Percentiles rank a stretch among this genome's conserved stretches.
Evolutionary conservation across 1,140 invertebrate genomes (phyloP).

Genomic region (Eriosoma lanigerum): DNA sequence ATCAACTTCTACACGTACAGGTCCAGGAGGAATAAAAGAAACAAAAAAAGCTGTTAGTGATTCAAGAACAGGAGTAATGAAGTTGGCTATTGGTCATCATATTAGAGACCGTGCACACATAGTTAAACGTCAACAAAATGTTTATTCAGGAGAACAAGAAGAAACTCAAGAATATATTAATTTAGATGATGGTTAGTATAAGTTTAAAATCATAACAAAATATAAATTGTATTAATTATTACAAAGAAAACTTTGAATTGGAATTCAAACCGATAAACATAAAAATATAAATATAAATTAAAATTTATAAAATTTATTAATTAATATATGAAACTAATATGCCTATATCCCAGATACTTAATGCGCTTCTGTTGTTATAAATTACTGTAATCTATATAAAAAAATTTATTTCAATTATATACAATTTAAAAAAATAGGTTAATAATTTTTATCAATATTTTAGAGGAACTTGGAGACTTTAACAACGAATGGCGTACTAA

Average conservation of each 20-base stretch:
- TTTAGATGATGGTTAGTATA: constrained; percentile 74
- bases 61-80: constrained; percentile 79
- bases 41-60: constrained; percentile 83
- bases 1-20: constrained; percentile 76
- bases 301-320: too few relatives aligned
- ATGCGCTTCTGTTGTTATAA: too few relatives aligned
- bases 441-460: neutral
- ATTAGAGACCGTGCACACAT: constrained; percentile 87
- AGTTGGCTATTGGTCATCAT: constrained; percentile 90
- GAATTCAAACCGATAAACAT: too few relatives aligned
- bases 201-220: neutral
- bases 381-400: too few relatives aligned
- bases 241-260: too few relatives aligned
- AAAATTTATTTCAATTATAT: too few relatives aligned
- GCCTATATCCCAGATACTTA: too few relatives aligned
- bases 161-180: constrained; percentile 90
- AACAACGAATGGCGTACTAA: constrained; percentile 70
- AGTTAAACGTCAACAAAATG: constrained; percentile 82
- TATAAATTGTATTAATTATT: too few relatives aligned
- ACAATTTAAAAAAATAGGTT: neutral
- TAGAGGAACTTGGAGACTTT: constrained; percentile 77
- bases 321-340: too few relatives aligned
- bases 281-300: too few relatives aligned
- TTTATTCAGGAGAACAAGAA: constrained; percentile 78
- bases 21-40: constrained; percentile 86